A percentile compares a stretch with the other conserved stretches of the same genome.
Evolutionary conservation across 1,140 invertebrate species (phyloP).

Genomic region (Oscheius sp.): DNA sequence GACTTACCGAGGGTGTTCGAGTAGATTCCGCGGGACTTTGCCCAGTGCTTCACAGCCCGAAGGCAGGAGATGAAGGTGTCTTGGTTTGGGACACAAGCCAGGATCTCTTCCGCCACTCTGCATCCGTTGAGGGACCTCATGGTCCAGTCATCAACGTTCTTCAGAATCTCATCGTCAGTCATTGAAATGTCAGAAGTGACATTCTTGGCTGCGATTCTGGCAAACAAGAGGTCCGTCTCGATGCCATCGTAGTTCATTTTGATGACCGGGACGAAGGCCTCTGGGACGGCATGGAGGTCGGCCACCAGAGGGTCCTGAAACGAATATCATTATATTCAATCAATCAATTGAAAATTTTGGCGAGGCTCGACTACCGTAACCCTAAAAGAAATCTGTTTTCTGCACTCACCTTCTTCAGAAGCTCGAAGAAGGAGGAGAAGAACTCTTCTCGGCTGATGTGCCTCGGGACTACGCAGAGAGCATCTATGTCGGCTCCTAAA

Average conservation of each 20-base stretch:
- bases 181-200: conserved; percentile 3
- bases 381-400: conserved; percentile 20
- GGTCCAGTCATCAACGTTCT: conserved; percentile 12
- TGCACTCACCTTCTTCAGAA: conserved; percentile 77
- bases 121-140: conserved; percentile 93
- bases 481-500: conserved; percentile 99
- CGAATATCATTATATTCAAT: too few relatives aligned
- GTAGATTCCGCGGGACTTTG: conserved; percentile 80
- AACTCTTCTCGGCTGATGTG: conserved; percentile 91
- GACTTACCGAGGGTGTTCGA: conserved; percentile 80
- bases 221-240: conserved; percentile 89
- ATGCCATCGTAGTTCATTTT: conserved; percentile 99
- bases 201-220: conserved; percentile 78
- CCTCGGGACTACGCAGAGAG: conserved; percentile 90
- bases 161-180: not conserved
- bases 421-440: conserved; percentile 87
- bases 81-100: conserved; percentile 88
- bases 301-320: conserved; percentile 53
- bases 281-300: conserved; percentile 79
- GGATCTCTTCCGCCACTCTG: conserved; percentile 95
- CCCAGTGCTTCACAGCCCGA: conserved; percentile 81
- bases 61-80: conserved; percentile 89
- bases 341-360: too few relatives aligned
- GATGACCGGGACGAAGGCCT: conserved; percentile 98
- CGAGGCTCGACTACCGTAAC: too few relatives aligned